Evolutionary conservation across 2,113 vertebrate genomes (phyloP), one percentile per base, ranked within the genome.

Genomic region (Prunella fulvescens): DNA sequence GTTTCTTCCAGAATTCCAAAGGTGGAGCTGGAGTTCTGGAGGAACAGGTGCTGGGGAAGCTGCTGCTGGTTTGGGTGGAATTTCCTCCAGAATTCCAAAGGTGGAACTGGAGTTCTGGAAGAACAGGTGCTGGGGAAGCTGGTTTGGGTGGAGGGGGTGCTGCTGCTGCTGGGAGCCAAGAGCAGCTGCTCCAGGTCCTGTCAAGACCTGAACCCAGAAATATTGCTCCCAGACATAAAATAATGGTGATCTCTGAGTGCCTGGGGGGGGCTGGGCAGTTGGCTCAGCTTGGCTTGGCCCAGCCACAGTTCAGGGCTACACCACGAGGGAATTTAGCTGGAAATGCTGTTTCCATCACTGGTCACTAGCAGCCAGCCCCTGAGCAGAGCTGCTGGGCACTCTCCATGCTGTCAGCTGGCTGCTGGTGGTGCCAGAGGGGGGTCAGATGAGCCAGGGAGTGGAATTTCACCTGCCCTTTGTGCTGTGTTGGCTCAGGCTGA

Each of bases 101-200:
- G 96, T 97, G 33, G 99, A 99, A 50, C 73, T 99, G 90, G 98
- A 98, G 37, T 99, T 99, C 98, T 99, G 99, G 99, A 37, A 37
- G 37, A 37, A 37, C 37, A 37, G 37, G 53, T 56, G 53, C 31
- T 54, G 53, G 47, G 35, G 50, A 11, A 26, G 45, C 25, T 90
- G 64, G 2, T 48, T 65, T 39, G 44, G 42, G 44, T 53, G 70
- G 25, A 65, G 39, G n/a, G 20, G 19, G 5, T 73, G 71, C 87
- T 70, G 10, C 31, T 65, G 39, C 29, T 72, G 39, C 29, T 72
- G 3, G 0, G 19, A 45, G 58, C 7, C 69, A 82, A 19, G 44
- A 71, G 66, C 61, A 69, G 69, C 42, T 71, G 81, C 67, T 57
- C 0, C 1, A 40, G 37, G 29, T 22, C 19, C 0, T 29, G 8